A percentile compares a stretch with the other conserved stretches of the same genome.
phyloP scores from a whole-genome alignment of 2,113 vertebrate species.

The Mellivora capensis region DNA sequence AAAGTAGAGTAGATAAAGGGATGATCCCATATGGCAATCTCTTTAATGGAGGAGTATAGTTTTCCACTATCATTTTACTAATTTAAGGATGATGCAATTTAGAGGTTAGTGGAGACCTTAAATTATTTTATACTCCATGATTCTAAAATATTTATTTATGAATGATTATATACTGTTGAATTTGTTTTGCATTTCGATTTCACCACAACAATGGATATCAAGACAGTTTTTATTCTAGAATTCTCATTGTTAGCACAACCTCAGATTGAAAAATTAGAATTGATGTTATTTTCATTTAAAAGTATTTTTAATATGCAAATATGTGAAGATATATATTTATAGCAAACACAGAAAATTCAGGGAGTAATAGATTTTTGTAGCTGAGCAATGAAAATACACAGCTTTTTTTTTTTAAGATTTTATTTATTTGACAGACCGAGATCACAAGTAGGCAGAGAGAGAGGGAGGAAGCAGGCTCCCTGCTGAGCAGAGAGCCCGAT shows the following conservation, averaged over 20 bases:
- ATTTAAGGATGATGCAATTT: not conserved
- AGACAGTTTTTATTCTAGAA: not conserved
- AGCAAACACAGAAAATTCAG: not conserved
- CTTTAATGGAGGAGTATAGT: not conserved
- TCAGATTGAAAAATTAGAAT: not conserved
- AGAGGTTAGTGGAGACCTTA: not conserved
- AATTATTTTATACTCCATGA: not conserved
- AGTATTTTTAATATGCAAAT: not conserved
- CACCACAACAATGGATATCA: not conserved
- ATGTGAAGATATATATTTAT: not conserved
- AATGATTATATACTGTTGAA: not conserved
- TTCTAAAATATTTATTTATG: constrained; percentile 27
- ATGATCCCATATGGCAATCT: not conserved
- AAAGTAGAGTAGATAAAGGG: not conserved
- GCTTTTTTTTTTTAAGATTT: no score
- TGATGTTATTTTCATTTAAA: not conserved
- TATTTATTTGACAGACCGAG: no score
- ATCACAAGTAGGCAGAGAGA: no score
- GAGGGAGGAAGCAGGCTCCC: no score
- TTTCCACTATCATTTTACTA: not conserved
- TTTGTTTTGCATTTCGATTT: not conserved
- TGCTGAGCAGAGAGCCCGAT: no score
- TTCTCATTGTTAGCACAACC: not conserved
- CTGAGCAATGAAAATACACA: not conserved
- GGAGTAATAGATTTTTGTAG: not conserved